These are phyloP conservation scores for Varroa destructor DNA, from an alignment of 1,140 invertebrate genomes.

Conservation along the genomic window DNA sequence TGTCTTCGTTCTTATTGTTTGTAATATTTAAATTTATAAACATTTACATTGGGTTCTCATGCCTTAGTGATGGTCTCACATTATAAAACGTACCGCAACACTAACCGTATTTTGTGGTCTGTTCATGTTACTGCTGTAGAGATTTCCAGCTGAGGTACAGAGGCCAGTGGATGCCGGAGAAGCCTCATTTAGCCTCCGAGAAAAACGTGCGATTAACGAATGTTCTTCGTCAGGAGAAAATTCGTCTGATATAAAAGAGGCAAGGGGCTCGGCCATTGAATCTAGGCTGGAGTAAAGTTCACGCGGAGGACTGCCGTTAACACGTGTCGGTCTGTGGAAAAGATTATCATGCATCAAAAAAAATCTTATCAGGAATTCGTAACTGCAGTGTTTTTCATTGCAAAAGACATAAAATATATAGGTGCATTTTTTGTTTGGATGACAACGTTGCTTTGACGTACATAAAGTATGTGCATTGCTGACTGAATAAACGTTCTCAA, in stretches of 20 bases:
- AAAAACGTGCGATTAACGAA: slow-evolving; percentile 84
- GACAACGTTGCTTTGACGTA: too few species aligned
- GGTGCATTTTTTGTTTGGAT: too few species aligned
- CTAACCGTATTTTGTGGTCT: too few species aligned
- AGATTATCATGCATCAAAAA: neutral
- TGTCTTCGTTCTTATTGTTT: neutral
- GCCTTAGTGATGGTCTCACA: too few species aligned
- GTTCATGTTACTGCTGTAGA: neutral
- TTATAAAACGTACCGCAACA: too few species aligned
- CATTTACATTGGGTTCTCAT: too few species aligned
- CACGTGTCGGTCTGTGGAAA: neutral
- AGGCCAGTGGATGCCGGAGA: slow-evolving; percentile 57
- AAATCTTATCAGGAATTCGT: too few species aligned
- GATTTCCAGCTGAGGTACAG: slow-evolving; percentile 28
- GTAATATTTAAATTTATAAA: too few species aligned
- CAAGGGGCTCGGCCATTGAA: slow-evolving; percentile 40
- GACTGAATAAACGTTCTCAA: too few species aligned
- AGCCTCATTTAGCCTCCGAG: slow-evolving; percentile 75
- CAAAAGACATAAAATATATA: too few species aligned
- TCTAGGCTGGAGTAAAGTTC: slow-evolving; percentile 41
- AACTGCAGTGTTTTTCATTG: too few species aligned
- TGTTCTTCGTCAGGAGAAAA: slow-evolving; percentile 78
- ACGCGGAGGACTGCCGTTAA: neutral
- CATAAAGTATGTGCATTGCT: too few species aligned
- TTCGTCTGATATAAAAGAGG: neutral